These are phyloP conservation scores for Merodon equestris DNA, from an alignment of 2,888 invertebrate species.

Conservation along the genomic window DNA sequence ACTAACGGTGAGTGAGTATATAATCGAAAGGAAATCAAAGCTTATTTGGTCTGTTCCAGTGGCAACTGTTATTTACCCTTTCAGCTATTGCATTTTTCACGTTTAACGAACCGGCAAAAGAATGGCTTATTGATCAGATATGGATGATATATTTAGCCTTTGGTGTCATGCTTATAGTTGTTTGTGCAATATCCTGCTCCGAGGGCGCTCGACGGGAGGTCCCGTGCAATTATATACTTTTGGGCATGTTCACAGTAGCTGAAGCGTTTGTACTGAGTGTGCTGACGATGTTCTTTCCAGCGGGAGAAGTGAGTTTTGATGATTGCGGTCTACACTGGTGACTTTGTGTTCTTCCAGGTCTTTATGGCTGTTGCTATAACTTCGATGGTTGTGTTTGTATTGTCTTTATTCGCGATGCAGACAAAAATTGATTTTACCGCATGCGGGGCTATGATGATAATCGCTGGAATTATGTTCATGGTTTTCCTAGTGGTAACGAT, in stretches of 20 bases:
- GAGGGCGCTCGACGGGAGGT: slow-evolving; percentile 88
- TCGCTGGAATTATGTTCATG: slow-evolving; percentile 86
- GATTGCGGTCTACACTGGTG: too few relatives aligned
- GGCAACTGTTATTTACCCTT: slow-evolving; percentile 89
- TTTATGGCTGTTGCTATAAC: slow-evolving; percentile 95
- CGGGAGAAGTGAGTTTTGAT: too few relatives aligned
- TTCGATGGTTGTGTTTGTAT: slow-evolving; percentile 89
- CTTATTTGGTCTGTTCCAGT: slow-evolving; percentile 76
- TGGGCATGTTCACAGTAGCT: slow-evolving; percentile 91
- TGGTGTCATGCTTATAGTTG: slow-evolving; percentile 83
- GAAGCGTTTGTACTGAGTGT: slow-evolving; percentile 90
- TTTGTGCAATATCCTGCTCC: slow-evolving; percentile 88
- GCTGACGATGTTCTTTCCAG: slow-evolving; percentile 78
- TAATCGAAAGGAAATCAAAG: neutral
- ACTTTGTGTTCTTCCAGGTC: slow-evolving; percentile 79
- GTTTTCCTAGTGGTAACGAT: slow-evolving; percentile 88
- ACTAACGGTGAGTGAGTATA: slow-evolving; percentile 74
- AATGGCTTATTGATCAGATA: slow-evolving; percentile 80
- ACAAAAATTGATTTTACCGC: slow-evolving; percentile 93
- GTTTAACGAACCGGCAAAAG: slow-evolving; percentile 83
- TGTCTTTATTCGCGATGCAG: slow-evolving; percentile 96
- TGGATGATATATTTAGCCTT: slow-evolving; percentile 85
- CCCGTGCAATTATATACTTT: slow-evolving; percentile 93
- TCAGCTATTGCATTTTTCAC: slow-evolving; percentile 88
- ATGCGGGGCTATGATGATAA: slow-evolving; percentile 88